A percentile compares a stretch with the other conserved stretches of the same genome.
phyloP scores from a whole-genome alignment of 2,797 vertebrate species.

The Xiphorhynchus erythropygius region DNA sequence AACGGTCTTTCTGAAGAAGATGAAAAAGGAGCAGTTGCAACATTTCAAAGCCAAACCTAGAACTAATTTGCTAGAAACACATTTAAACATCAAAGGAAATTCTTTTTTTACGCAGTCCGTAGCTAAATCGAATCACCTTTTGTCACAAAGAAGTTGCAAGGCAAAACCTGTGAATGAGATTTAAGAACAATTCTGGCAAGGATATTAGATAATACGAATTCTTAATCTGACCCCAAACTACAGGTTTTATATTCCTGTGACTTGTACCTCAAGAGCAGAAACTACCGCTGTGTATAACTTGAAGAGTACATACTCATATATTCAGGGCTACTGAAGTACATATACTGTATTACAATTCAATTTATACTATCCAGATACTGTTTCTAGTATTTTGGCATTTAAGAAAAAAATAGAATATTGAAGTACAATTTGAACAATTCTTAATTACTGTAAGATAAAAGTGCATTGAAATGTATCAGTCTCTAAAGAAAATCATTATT shows the following conservation, averaged over 20 bases:
- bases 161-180: not conserved
- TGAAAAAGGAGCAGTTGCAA: not conserved
- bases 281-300: not conserved
- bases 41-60: not conserved
- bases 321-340: not conserved
- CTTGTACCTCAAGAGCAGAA: not conserved
- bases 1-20: not conserved
- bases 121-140: not conserved
- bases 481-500: not conserved
- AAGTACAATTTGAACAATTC: not conserved
- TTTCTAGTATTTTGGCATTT: not conserved
- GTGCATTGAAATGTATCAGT: not conserved
- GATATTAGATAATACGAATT: not conserved
- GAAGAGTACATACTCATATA: not conserved
- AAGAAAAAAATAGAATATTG: not conserved
- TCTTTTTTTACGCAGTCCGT: not conserved
- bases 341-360: not conserved
- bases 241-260: not conserved
- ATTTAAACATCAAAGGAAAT: not conserved
- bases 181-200: not conserved
- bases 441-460: not conserved
- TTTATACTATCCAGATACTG: not conserved
- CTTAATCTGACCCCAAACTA: not conserved
- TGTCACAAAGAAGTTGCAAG: not conserved
- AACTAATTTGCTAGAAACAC: not conserved